These are phyloP conservation scores for Zaprionus ornatus DNA, from an alignment of 1,140 invertebrate species.

Conservation along the genomic window DNA sequence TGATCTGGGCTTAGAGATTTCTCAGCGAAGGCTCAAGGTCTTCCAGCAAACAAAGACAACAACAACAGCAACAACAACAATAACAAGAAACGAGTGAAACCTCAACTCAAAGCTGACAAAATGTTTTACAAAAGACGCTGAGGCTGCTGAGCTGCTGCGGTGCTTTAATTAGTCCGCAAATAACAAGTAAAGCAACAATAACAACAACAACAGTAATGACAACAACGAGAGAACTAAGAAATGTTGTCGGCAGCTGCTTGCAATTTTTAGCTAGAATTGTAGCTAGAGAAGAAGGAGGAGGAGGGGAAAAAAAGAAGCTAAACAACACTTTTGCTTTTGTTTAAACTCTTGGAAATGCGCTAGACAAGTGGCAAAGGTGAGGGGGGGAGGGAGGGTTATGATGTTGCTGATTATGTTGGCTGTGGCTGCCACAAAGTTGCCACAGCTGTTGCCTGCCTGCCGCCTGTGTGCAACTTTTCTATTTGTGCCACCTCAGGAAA, in stretches of 20 bases:
- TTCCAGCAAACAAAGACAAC: not conserved
- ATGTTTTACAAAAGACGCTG: slow-evolving; percentile 33
- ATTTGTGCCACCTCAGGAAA: slow-evolving; percentile 52
- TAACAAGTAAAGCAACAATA: slow-evolving; percentile 10
- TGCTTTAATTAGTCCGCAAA: slow-evolving; percentile 46
- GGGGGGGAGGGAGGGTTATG: not conserved
- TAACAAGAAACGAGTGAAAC: not conserved
- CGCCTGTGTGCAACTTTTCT: slow-evolving; percentile 36
- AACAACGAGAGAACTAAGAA: slow-evolving; percentile 7
- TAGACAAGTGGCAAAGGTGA: slow-evolving; percentile 20
- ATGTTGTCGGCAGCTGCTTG: slow-evolving; percentile 55
- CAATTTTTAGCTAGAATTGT: slow-evolving; percentile 72
- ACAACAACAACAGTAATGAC: not conserved
- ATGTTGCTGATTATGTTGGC: slow-evolving; percentile 32
- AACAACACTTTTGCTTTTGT: slow-evolving; percentile 75
- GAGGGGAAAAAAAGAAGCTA: slow-evolving; percentile 22
- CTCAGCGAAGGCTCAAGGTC: slow-evolving; percentile 14
- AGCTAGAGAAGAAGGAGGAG: slow-evolving; percentile 49
- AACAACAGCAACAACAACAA: not conserved
- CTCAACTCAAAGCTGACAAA: slow-evolving; percentile 32
- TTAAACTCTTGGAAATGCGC: slow-evolving; percentile 38
- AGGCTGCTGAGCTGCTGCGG: slow-evolving; percentile 14
- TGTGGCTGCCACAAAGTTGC: slow-evolving; percentile 6
- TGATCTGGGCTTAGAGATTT: slow-evolving; percentile 3
- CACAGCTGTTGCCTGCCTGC: slow-evolving; percentile 22